Evolutionary conservation across 1,140 invertebrate genomes (phyloP), one percentile per base, ranked within the genome.

Genomic region (Eupeodes corollae): DNA sequence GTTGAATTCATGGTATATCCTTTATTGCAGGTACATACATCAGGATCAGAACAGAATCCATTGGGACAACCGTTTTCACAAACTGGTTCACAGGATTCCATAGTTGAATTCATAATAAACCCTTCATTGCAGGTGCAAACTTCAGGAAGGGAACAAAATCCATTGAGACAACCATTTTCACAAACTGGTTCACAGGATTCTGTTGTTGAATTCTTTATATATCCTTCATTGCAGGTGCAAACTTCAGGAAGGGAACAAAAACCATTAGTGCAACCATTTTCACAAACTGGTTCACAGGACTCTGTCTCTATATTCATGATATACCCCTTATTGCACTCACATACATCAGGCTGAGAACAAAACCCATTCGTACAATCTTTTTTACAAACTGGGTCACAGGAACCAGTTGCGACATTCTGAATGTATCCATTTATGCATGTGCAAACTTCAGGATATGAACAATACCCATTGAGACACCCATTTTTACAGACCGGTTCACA

Each of bases 181-280:
- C 63, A 67, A 11, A 62, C 13, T 0, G 63, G 63, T 6, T 61
- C 61, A 48, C 63, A 67, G 39, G 19, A 59, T 66, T 6, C 52
- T 53, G 10, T 50, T 49, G 1, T 48, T 38, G 10, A 62, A 56
- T 26, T 8, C 21, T 5, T 26, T 1, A 32, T 48, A 30, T 48
- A 56, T 2, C 58, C 58, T 1, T 47, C 8, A 10, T 43, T 19
- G 30, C 64, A 67, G 46, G 52, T 44, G 19, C 74, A 76, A 5
- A 47, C 57, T 32, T 74, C 65, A 15, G 74, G 73, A 31, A 52
- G 55, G 6, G 57, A 46, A 49, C 75, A 77, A 6, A 43, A 54
- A 2, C 69, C 74, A 39, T 74, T 65, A 1, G 51, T 14, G 49
- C 74, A 72, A 32, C 49, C 44, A 14, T 61, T 58, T 13, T 26